phyloP scores from a whole-genome alignment of 2,113 vertebrate genomes.

The Cricetomys ansorgei region DNA sequence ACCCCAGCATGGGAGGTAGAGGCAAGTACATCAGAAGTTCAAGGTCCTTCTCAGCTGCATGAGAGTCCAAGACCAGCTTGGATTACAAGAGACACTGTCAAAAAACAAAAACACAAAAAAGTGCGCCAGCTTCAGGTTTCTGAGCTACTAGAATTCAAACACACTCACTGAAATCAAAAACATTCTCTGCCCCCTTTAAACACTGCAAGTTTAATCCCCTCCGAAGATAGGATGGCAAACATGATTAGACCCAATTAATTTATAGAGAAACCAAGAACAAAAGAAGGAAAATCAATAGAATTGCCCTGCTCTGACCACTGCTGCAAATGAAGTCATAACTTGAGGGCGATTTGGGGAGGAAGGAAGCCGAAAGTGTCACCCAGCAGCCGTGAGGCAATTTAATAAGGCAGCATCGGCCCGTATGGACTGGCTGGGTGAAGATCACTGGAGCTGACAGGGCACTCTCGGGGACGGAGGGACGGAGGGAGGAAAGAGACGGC shows the following conservation, averaged over 20 bases:
- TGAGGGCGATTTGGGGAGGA: conserved; percentile 36
- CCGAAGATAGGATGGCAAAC: conserved; percentile 36
- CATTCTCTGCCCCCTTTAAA: neutral
- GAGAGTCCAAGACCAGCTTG: neutral
- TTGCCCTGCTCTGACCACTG: conserved; percentile 38
- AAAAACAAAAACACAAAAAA: neutral
- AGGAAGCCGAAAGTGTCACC: conserved; percentile 41
- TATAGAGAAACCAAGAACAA: conserved; percentile 61
- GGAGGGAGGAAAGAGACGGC: neutral
- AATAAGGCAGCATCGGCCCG: neutral
- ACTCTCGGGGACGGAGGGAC: conserved; percentile 52
- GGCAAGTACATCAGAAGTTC: neutral
- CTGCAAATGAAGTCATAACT: conserved; percentile 64
- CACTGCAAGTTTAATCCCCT: conserved; percentile 1
- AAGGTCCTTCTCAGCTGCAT: neutral
- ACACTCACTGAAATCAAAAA: neutral
- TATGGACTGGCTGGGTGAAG: neutral
- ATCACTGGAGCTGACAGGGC: conserved; percentile 28
- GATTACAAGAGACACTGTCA: neutral
- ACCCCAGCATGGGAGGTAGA: neutral
- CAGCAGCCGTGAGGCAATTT: neutral
- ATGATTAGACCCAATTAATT: conserved; percentile 61
- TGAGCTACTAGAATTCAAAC: neutral
- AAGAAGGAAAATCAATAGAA: conserved; percentile 64
- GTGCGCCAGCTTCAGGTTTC: conserved; percentile 11